Base-by-base conservation (phyloP, 2,113 vertebrate genomes). In the Pampusana beccarii region DNA sequence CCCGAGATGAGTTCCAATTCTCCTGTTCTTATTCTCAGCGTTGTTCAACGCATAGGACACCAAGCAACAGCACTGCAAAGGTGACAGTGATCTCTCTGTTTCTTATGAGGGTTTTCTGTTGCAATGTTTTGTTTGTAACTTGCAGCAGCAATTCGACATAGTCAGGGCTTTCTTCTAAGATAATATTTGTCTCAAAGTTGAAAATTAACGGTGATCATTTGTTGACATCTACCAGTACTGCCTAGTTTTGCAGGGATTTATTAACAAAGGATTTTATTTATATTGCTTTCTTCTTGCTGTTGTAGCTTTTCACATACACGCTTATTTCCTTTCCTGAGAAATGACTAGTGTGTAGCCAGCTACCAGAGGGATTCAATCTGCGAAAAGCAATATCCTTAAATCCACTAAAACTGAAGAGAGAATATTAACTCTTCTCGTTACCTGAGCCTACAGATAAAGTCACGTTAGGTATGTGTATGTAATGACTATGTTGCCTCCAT, bases 241-340 rank as follows among this genome's bases (percentile, higher is more conserved):
- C 70, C 65, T 94, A 4, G 6, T 75, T 93, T 74, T 88, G 29
- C n/a, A 25, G 57, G 34, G 40, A 58, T 88, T 83, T 88, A 36
- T 46, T 95, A 88, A 51, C 29, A 83, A 78, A 77, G 15, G 51
- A 34, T 64, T 75, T 94, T 87, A 71, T 83, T 88, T 80, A 40
- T 62, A 56, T 87, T 36, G 19, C 16, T 46, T 74, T 80, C 24
- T 80, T 84, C 36, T 72, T 67, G 33, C 61, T 78, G 5, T 88
- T 86, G 31, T 20, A 31, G 50, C 28, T 84, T 91, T 96, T 91
- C 53, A n/a, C n/a, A 26, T 89, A 67, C 34, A 69, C 6, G 5
- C 54, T 66, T 86, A 70, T 86, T 62, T 38, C 4, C 11, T 48
- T 92, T 77, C 69, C 72, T 93, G 61, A 84, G 77, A 79, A 94